Percentiles rank a stretch among this genome's conserved stretches.
Conservation (phyloP, 2,113 vertebrate genomes). For the Gila orcuttii region DNA sequence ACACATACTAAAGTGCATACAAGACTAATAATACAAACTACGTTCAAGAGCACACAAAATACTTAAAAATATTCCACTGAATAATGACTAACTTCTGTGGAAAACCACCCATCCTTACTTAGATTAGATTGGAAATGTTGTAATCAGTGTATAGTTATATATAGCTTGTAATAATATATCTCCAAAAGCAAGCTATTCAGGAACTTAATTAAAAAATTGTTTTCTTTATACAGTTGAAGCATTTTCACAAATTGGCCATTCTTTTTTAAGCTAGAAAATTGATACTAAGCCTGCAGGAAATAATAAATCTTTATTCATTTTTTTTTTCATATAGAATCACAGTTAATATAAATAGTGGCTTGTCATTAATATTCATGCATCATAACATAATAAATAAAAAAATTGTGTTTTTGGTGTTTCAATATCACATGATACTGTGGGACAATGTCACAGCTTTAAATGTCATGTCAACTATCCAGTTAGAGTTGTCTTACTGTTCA, state of each 20-base stretch:
- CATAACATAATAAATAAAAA: background rate
- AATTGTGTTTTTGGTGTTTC: background rate
- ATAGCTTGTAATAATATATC: background rate
- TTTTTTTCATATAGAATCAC: background rate
- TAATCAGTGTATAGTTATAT: background rate
- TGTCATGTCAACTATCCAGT: background rate
- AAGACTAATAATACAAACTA: background rate
- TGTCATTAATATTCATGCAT: background rate
- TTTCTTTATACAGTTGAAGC: no score
- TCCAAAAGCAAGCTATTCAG: background rate
- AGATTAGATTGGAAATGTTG: background rate
- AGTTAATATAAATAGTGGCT: background rate
- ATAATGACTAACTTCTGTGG: background rate
- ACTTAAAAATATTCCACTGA: background rate
- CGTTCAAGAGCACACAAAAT: background rate
- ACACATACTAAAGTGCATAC: background rate
- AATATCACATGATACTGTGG: background rate
- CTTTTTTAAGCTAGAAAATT: background rate
- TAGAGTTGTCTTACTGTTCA: conserved; percentile 87
- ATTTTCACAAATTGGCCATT: background rate
- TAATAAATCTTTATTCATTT: background rate
- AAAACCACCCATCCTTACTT: background rate
- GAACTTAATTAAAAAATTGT: background rate
- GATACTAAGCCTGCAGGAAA: background rate
- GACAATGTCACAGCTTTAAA: background rate